Percentiles rank a stretch among this genome's conserved stretches.
Conservation (phyloP, 2,888 invertebrate genomes). For the Neoitamus cyanurus region DNA sequence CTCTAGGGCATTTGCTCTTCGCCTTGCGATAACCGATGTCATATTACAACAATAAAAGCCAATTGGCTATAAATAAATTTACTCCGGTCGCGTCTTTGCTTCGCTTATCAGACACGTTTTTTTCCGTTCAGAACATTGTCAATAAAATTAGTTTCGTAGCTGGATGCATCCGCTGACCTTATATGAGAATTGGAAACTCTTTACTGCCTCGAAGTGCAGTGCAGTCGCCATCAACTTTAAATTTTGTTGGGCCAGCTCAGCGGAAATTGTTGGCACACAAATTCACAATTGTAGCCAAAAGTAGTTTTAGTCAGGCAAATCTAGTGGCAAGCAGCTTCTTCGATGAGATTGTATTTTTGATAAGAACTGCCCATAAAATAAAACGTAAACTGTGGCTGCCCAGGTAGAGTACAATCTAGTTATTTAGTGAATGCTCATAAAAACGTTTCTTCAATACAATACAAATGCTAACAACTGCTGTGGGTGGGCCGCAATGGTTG, state of each 20-base stretch:
- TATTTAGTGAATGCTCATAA: not conserved
- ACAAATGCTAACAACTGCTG: not conserved
- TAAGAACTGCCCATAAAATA: not conserved
- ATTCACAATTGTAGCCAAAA: not conserved
- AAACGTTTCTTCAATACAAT: not conserved
- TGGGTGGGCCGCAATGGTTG: not conserved
- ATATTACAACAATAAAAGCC: not conserved
- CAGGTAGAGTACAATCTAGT: not conserved
- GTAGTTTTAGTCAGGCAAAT: not conserved
- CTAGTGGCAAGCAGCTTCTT: not conserved
- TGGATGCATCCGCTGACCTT: not conserved
- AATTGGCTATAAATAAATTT: constrained; percentile 5
- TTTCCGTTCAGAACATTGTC: not conserved
- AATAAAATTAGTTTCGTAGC: not conserved
- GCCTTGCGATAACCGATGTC: not conserved
- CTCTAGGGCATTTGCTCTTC: not conserved
- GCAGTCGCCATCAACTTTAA: not conserved
- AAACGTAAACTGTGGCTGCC: too few species aligned
- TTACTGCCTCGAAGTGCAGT: not conserved
- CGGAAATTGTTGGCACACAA: not conserved
- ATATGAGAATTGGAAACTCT: not conserved
- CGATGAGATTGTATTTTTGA: not conserved
- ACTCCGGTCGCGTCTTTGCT: not conserved
- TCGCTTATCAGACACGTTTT: not conserved
- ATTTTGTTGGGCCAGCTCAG: not conserved